A percentile compares a stretch with the other conserved stretches of the same genome.
Evolutionary conservation across 2,888 invertebrate species (phyloP).

Genomic region (Drosophila colorata): DNA sequence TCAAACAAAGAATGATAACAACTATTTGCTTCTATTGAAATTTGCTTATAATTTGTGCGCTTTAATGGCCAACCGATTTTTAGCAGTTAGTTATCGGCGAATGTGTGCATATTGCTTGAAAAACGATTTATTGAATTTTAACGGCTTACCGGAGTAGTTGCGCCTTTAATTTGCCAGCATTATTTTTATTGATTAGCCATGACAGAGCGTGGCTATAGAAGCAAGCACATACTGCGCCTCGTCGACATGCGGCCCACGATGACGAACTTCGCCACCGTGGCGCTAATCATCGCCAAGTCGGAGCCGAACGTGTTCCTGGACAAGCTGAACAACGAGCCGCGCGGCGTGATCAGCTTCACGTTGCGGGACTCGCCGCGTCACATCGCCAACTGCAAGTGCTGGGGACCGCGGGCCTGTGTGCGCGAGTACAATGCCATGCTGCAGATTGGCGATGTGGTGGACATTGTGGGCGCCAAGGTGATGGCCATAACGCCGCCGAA

Average conservation of each 20-base stretch:
- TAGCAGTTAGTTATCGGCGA: background rate
- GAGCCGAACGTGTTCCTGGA: constrained; percentile 85
- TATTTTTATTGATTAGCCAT: constrained; percentile 26
- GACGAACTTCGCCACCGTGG: constrained; percentile 85
- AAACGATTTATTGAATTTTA: constrained; percentile 1
- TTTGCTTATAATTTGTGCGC: background rate
- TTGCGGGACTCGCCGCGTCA: constrained; percentile 90
- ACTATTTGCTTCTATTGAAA: background rate
- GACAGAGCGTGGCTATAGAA: constrained; percentile 19
- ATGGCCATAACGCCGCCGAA: constrained; percentile 86
- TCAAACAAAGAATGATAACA: too few relatives aligned
- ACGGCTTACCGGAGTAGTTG: constrained; percentile 6
- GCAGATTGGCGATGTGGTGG: constrained; percentile 90
- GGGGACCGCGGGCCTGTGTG: constrained; percentile 89
- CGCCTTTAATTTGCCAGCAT: background rate
- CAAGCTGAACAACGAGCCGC: constrained; percentile 85
- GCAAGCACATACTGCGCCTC: constrained; percentile 17
- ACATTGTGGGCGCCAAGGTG: constrained; percentile 89
- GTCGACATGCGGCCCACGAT: constrained; percentile 62
- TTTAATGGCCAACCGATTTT: background rate
- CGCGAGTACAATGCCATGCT: constrained; percentile 88
- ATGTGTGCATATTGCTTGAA: background rate
- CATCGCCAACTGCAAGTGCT: constrained; percentile 91
- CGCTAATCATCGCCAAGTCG: constrained; percentile 88
- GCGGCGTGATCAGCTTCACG: constrained; percentile 92